phyloP scores from a whole-genome alignment of 1,140 invertebrate genomes.

The Sitobion miscanthi region DNA sequence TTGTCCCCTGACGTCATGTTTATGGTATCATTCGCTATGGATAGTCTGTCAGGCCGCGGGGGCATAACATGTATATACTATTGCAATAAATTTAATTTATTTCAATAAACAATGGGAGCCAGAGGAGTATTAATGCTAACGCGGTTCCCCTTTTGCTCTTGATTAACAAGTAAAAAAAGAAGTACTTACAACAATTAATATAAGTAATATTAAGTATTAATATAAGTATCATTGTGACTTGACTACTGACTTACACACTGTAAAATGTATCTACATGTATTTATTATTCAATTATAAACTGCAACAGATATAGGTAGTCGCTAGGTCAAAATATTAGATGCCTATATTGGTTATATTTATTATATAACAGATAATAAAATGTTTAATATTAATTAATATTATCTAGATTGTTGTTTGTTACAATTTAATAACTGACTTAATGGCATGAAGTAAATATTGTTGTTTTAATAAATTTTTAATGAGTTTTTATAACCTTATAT shows the following conservation, averaged over 20 bases:
- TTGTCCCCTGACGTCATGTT: too few species aligned
- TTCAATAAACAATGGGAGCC: too few species aligned
- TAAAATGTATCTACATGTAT: too few species aligned
- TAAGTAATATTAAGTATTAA: background rate
- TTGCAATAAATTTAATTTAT: too few species aligned
- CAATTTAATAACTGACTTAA: background rate
- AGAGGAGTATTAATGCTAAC: too few species aligned
- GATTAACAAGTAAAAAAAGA: too few species aligned
- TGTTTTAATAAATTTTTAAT: background rate
- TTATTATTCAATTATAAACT: background rate
- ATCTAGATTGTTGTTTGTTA: background rate
- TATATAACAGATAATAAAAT: background rate
- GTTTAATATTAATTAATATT: constrained; percentile 1
- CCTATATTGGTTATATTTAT: background rate
- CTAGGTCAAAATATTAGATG: background rate
- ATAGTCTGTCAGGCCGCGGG: too few species aligned
- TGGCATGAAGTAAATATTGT: background rate
- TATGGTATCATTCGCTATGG: too few species aligned
- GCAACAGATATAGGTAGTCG: background rate
- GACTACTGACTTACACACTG: too few species aligned
- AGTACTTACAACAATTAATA: background rate
- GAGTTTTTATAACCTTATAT: background rate
- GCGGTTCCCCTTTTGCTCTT: too few species aligned
- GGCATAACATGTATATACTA: too few species aligned
- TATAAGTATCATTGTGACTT: background rate